These are phyloP conservation scores for Steatocranus sp. DNA, from an alignment of 2,797 vertebrate species.

Conservation along the genomic window DNA sequence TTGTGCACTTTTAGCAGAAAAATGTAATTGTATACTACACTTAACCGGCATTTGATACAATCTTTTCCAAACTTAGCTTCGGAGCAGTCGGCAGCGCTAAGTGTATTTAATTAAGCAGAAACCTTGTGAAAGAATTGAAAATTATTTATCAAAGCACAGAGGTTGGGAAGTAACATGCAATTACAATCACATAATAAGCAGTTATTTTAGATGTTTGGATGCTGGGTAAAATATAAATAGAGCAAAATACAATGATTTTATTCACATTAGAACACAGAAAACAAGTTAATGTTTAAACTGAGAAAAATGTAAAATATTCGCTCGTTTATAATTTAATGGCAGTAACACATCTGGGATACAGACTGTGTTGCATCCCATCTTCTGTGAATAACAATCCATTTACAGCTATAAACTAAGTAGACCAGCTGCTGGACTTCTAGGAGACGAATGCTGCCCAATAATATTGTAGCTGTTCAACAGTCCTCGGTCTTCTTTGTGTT, in stretches of 20 bases:
- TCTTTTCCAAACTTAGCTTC: not conserved
- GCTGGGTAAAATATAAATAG: not conserved
- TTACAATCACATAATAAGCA: not conserved
- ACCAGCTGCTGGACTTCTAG: not conserved
- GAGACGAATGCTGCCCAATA: not conserved
- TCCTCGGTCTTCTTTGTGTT: not conserved
- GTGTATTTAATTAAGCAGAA: not conserved
- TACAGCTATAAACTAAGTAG: not conserved
- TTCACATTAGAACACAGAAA: not conserved
- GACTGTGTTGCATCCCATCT: rapidly evolving
- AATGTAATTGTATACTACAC: not conserved
- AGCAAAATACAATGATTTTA: not conserved
- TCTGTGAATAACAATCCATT: not conserved
- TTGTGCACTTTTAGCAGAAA: not conserved
- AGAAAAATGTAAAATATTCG: not conserved
- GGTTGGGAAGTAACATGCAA: not conserved
- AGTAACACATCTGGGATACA: not conserved
- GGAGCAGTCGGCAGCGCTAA: not conserved
- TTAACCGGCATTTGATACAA: not conserved
- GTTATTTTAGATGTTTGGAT: not conserved
- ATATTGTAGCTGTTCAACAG: not conserved
- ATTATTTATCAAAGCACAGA: not conserved
- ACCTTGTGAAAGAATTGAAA: not conserved
- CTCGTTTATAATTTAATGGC: not conserved
- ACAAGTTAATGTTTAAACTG: not conserved